Base-by-base conservation (phyloP, 2,113 vertebrate species). In the Oncorhynchus tshawytscha region DNA sequence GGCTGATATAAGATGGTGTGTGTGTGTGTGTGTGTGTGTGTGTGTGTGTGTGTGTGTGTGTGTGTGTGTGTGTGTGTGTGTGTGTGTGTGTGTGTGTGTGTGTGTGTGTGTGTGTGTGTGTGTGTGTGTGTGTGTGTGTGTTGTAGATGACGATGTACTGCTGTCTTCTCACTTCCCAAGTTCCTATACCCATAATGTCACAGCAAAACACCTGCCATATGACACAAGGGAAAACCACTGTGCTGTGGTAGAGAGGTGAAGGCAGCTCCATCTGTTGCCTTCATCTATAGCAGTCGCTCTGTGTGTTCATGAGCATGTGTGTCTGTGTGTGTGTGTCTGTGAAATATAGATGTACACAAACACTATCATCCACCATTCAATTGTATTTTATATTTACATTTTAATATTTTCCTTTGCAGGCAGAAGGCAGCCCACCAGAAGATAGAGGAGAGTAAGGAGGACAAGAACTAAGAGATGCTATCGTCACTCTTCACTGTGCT, bases 401-500 rank as follows among this genome's bases (percentile, higher is more conserved):
- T 67, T 8, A 2, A 15, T 54, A 29, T 31, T n/a, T 20, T 45
- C 16, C 18, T 68, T 3, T 90, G 77, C 83, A 91, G 91, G 74
- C 54, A 9, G 76, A 25, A 70, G 20, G 82, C 67, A 4, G 16
- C 68, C 13, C 20, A 13, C 18, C 71, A 11, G 73, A 5, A 62
- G 78, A 13, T 11, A 25, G 60, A 4, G 24, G 67, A 20, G 6
- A 13, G 48, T 67, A 31, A 57, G 1, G 11, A 15, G 34, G 16
- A 62, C 59, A 51, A 24, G 34, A 24, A 78, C 22, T 69, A 72
- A 51, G 84, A 81, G 57, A 90, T 92, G 88, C 70, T 93, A 78
- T 82, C 88, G 0, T 82, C 86, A 39, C 78, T 93, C 73, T 71
- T 89, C 54, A 67, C 78, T 5, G 73, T 24, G 68, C 82, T 93